Conservation (phyloP, 1,140 invertebrate species). For the Bombus sibiricus region DNA sequence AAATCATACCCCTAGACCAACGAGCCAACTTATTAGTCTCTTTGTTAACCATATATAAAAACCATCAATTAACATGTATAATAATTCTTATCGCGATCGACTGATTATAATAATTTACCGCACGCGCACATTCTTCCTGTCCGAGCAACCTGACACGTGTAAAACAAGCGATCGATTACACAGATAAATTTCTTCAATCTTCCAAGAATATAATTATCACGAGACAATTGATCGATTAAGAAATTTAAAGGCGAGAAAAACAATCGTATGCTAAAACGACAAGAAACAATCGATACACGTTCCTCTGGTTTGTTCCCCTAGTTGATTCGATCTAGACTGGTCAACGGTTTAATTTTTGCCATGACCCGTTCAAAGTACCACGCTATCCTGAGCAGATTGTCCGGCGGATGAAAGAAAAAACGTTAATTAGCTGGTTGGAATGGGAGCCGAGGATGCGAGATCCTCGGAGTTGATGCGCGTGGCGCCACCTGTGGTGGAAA, state of each 20-base stretch:
- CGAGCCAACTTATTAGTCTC: conserved; percentile 82
- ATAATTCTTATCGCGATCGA: neutral
- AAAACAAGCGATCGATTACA: neutral
- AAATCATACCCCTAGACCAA: conserved; percentile 92
- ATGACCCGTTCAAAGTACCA: neutral
- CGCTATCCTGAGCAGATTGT: neutral
- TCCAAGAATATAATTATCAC: neutral
- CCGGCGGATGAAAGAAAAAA: neutral
- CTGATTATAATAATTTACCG: neutral
- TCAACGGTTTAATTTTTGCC: neutral
- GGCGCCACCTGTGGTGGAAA: conserved; percentile 61
- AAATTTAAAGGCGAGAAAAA: neutral
- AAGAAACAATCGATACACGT: neutral
- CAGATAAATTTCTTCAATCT: neutral
- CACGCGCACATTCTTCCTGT: neutral
- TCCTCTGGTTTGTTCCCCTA: neutral
- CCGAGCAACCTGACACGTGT: neutral
- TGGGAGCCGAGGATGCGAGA: neutral
- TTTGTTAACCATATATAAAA: neutral
- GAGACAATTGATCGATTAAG: neutral
- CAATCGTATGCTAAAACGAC: neutral
- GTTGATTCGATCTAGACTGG: neutral
- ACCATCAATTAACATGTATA: neutral
- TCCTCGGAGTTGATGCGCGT: conserved; percentile 42
- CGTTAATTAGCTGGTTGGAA: conserved; percentile 45